These are phyloP conservation scores for Sylvia atricapilla DNA, from an alignment of 2,113 vertebrate genomes.

Conservation along the genomic window DNA sequence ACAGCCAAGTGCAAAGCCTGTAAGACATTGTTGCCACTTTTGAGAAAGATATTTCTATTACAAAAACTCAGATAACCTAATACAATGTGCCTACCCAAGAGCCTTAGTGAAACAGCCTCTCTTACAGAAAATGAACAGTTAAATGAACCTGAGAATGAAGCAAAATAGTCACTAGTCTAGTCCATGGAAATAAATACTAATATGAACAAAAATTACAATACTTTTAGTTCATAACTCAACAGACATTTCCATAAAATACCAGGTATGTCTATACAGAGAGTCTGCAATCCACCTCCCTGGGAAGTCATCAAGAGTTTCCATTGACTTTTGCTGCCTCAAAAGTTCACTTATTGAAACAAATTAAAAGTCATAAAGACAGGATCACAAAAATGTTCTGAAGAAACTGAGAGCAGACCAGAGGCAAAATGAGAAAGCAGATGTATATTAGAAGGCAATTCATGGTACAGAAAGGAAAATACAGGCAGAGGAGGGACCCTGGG, in stretches of 20 bases:
- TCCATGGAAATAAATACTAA: not conserved
- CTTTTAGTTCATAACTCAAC: not conserved
- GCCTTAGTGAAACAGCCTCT: not conserved
- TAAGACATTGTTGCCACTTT: not conserved
- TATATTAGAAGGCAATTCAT: not conserved
- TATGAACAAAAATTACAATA: not conserved
- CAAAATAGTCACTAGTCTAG: not conserved
- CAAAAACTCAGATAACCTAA: not conserved
- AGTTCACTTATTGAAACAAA: not conserved
- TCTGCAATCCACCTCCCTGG: not conserved
- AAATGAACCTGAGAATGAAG: not conserved
- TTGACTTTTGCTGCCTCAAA: not conserved
- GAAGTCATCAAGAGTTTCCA: not conserved
- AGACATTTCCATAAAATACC: not conserved
- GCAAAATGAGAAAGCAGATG: not conserved
- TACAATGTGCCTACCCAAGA: not conserved
- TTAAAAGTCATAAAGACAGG: not conserved
- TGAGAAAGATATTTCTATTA: not conserved
- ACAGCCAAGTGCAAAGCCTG: not conserved
- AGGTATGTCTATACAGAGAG: fast-evolving
- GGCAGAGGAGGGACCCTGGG: not conserved
- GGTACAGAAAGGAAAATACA: not conserved
- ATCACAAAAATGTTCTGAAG: not conserved
- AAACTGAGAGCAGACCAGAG: not conserved
- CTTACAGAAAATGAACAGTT: not conserved